phyloP scores from a whole-genome alignment of 1,140 invertebrate genomes.

The Anastrepha ludens region DNA sequence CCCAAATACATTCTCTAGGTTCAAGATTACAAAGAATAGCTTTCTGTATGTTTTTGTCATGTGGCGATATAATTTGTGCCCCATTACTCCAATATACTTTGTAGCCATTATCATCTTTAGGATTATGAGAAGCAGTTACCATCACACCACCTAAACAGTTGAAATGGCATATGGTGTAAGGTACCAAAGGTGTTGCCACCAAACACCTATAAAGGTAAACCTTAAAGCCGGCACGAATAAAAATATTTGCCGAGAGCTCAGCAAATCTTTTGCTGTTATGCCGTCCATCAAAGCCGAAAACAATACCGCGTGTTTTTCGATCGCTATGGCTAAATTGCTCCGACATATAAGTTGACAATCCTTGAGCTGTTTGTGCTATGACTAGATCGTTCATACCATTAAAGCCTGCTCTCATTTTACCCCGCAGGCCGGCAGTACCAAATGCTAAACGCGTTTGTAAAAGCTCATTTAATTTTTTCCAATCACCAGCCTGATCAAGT shows the following conservation, averaged over 20 bases:
- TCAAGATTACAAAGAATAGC: constrained; percentile 86
- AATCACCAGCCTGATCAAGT: constrained; percentile 76
- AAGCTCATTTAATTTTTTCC: constrained; percentile 76
- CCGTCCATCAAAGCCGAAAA: constrained; percentile 96
- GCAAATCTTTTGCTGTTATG: constrained; percentile 97
- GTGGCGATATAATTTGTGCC: constrained; percentile 95
- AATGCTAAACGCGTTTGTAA: constrained; percentile 84
- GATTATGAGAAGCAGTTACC: constrained; percentile 99
- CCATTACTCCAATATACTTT: constrained; percentile 98
- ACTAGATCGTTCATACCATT: constrained; percentile 98
- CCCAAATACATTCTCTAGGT: constrained; percentile 66
- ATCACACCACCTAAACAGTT: constrained; percentile 90
- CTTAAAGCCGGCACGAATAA: constrained; percentile 84
- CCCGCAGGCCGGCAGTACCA: constrained; percentile 93
- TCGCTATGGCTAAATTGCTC: constrained; percentile 75
- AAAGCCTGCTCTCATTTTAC: constrained; percentile 94
- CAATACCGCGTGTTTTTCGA: constrained; percentile 81
- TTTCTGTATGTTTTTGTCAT: constrained; percentile 91
- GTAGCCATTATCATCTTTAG: constrained; percentile 99
- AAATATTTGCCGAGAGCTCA: constrained; percentile 87
- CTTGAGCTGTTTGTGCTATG: constrained; percentile 96
- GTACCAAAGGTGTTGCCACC: constrained; percentile 95
- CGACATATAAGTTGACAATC: constrained; percentile 87
- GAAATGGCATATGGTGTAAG: constrained; percentile 85
- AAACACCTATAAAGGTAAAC: constrained; percentile 90